Base-by-base conservation (phyloP, 2,888 invertebrate species). In the Terebella lapidaria region DNA sequence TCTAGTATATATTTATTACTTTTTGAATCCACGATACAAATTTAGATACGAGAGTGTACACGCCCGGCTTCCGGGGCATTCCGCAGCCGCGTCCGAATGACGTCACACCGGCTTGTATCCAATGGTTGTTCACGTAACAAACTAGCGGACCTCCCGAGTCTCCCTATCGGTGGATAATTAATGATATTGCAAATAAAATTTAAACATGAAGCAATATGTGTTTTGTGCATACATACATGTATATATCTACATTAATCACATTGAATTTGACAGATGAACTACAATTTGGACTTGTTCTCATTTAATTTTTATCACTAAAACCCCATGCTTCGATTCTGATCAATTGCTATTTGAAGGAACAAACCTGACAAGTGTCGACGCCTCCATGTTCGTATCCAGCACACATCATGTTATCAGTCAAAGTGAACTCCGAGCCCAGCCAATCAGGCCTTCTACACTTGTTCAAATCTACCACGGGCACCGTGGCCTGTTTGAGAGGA, bases 301-400 rank as follows among this genome's bases (percentile, higher is more conserved):
- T n/a, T n/a, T n/a, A n/a, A n/a, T n/a, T n/a, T n/a, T n/a, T n/a
- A n/a, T n/a, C n/a, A n/a, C n/a, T n/a, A n/a, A n/a, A n/a, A n/a
- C n/a, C n/a, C n/a, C n/a, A n/a, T n/a, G n/a, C n/a, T n/a, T n/a
- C n/a, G n/a, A n/a, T n/a, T n/a, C n/a, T n/a, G n/a, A n/a, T n/a
- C n/a, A n/a, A n/a, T n/a, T n/a, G n/a, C n/a, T n/a, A n/a, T n/a
- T n/a, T n/a, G n/a, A n/a, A n/a, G n/a, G n/a, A n/a, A n/a, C n/a
- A n/a, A n/a, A 67, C 67, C 66, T 67, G 67, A 27, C 67, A 67
- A 15, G 66, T 65, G 46, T 67, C 67, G 25, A 59, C 53, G 22
- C 67, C 66, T 4, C 67, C 67, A 24, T 58, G 54, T n/a, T 60
- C 60, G 51, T 65, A 67, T 18, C 67, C 67, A 5, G 67, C 67